A percentile compares a stretch with the other conserved stretches of the same genome.
phyloP scores from a whole-genome alignment of 2,113 vertebrate species.

The Heterotis niloticus region DNA sequence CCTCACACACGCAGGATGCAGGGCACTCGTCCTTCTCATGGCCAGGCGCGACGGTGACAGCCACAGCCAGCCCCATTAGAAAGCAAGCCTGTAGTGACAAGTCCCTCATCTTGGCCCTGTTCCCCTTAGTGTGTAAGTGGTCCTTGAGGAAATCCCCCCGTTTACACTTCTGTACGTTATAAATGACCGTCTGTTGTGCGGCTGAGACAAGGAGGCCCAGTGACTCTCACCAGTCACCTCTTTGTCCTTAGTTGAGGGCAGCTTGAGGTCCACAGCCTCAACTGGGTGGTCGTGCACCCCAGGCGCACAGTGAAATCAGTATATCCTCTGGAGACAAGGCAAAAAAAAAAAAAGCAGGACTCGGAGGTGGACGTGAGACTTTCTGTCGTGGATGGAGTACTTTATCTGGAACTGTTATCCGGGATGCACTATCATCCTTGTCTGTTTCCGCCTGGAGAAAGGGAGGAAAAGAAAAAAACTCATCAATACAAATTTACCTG shows the following conservation, averaged over 20 bases:
- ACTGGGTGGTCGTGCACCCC: conserved; percentile 56
- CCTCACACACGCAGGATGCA: conserved; percentile 82
- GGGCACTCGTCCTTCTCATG: conserved; percentile 82
- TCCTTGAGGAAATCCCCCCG: conserved; percentile 60
- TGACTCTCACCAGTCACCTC: neutral
- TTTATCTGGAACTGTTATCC: conserved; percentile 59
- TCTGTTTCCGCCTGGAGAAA: conserved; percentile 52
- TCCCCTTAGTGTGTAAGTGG: conserved; percentile 60
- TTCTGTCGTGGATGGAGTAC: conserved; percentile 50
- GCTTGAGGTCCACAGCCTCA: conserved; percentile 42
- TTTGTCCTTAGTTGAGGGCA: conserved; percentile 48
- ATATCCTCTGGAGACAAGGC: conserved; percentile 44
- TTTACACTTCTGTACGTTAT: conserved; percentile 58
- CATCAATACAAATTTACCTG: neutral
- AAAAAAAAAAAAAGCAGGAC: conserved; percentile 46
- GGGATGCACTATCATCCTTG: conserved; percentile 52
- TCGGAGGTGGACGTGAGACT: conserved; percentile 48
- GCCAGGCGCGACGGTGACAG: conserved; percentile 69
- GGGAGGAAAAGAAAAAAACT: conserved; percentile 42
- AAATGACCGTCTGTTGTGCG: conserved; percentile 66
- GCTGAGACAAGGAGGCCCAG: conserved; percentile 30
- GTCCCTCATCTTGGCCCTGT: conserved; percentile 89
- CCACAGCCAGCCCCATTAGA: conserved; percentile 77
- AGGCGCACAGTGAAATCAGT: conserved; percentile 41
- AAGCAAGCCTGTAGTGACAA: conserved; percentile 73